phyloP scores from a whole-genome alignment of 2,888 invertebrate species.

The Dendrolimus pini region DNA sequence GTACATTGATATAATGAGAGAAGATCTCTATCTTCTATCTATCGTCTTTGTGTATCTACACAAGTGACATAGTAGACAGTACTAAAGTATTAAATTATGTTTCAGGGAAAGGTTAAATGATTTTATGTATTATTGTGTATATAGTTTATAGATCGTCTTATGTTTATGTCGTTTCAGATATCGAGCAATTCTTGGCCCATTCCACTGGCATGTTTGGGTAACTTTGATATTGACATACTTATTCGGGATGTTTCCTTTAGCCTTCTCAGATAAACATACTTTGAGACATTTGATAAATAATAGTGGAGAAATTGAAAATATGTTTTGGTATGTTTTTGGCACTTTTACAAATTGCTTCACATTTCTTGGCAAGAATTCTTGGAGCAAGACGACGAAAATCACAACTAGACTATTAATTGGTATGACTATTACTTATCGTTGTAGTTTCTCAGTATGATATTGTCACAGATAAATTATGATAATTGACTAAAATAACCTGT shows the following conservation, averaged over 20 bases:
- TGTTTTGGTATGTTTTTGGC: slow-evolving; percentile 93
- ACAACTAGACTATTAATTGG: slow-evolving; percentile 85
- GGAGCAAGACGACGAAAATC: slow-evolving; percentile 81
- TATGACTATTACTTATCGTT: slow-evolving; percentile 32
- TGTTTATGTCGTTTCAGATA: slow-evolving; percentile 68
- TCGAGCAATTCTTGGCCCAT: slow-evolving; percentile 89
- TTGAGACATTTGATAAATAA: slow-evolving; percentile 80
- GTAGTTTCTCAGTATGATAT: too few species aligned
- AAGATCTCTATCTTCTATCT: too few species aligned
- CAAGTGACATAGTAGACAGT: too few species aligned
- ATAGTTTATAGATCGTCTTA: too few species aligned
- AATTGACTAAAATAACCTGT: not conserved
- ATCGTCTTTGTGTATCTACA: too few species aligned
- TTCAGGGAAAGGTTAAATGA: too few species aligned
- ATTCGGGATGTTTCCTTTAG: slow-evolving; percentile 83
- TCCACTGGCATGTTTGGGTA: slow-evolving; percentile 89
- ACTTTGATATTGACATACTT: slow-evolving; percentile 83
- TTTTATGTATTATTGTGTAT: too few species aligned
- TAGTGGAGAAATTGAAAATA: slow-evolving; percentile 85
- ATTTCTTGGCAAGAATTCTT: slow-evolving; percentile 81
- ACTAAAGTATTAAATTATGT: too few species aligned
- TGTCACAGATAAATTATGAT: too few species aligned
- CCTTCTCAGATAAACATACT: slow-evolving; percentile 83
- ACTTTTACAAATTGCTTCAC: slow-evolving; percentile 90
- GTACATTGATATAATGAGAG: too few species aligned